These are phyloP conservation scores for Cepphus grylle DNA, from an alignment of 2,113 vertebrate species.

Conservation along the genomic window DNA sequence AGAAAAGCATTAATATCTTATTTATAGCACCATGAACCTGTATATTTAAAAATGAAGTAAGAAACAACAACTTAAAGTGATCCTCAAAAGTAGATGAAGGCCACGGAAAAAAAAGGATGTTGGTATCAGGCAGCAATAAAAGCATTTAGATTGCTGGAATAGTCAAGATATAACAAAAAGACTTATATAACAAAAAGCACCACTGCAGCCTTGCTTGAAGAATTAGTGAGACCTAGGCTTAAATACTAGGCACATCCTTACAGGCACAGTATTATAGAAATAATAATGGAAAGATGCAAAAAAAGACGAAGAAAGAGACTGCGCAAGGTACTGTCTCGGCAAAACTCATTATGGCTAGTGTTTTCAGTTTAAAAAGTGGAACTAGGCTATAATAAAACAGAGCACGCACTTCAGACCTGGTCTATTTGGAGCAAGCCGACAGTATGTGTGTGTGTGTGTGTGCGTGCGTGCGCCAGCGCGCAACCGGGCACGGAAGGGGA, in stretches of 20 bases:
- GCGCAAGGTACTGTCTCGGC: accelerated
- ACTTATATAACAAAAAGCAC: background rate
- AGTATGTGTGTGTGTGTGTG: background rate
- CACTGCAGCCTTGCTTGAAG: background rate
- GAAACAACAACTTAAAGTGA: background rate
- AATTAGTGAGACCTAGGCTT: background rate
- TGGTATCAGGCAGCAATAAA: background rate
- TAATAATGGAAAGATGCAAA: background rate
- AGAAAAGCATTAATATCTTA: background rate
- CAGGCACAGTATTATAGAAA: background rate
- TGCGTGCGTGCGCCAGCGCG: accelerated
- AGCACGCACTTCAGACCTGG: background rate
- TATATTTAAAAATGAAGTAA: background rate
- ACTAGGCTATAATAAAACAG: background rate
- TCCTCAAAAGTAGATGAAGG: background rate
- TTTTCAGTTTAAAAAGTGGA: background rate
- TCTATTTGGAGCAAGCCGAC: background rate
- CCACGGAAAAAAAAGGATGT: background rate
- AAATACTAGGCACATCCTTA: background rate
- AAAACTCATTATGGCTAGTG: background rate
- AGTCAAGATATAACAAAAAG: background rate
- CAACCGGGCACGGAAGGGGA: accelerated
- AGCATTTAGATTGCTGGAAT: background rate
- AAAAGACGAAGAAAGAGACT: background rate
- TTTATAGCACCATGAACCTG: background rate